A percentile compares a stretch with the other conserved stretches of the same genome.
These are phyloP conservation scores for Heliconius nattereri DNA, from an alignment of 1,140 invertebrate genomes.

Conservation along the genomic window DNA sequence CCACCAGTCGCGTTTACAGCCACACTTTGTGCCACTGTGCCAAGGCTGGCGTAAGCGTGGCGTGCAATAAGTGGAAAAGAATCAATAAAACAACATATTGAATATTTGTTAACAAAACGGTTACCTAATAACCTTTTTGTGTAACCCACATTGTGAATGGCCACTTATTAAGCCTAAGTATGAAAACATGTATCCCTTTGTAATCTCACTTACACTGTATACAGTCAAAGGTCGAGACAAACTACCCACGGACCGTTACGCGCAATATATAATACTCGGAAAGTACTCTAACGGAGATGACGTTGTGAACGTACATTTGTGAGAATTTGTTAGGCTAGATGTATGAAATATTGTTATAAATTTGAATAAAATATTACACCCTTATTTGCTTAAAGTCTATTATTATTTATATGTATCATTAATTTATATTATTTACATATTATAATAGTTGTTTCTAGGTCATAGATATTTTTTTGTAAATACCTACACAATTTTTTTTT, in stretches of 20 bases:
- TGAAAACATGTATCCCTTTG: background rate
- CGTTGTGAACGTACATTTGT: background rate
- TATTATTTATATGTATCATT: too few species aligned
- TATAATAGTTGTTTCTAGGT: too few species aligned
- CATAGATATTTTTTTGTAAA: too few species aligned
- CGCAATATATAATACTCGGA: slow-evolving; percentile 16
- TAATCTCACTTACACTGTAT: slow-evolving; percentile 12
- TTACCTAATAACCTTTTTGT: background rate
- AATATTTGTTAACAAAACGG: background rate
- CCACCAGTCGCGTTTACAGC: too few species aligned
- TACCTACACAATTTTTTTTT: background rate
- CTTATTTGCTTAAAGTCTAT: background rate
- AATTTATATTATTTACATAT: too few species aligned
- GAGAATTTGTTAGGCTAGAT: slow-evolving; percentile 4
- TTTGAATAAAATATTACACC: background rate
- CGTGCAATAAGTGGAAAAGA: background rate
- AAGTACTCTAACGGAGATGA: slow-evolving; percentile 18
- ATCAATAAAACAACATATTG: background rate
- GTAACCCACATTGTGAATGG: background rate
- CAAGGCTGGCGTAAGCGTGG: too few species aligned
- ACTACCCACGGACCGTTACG: slow-evolving; percentile 25
- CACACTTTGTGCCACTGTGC: too few species aligned
- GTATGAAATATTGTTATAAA: slow-evolving; percentile 1
- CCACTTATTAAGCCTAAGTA: background rate
- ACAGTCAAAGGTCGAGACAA: slow-evolving; percentile 34